phyloP scores from a whole-genome alignment of 2,113 vertebrate species.

The Puma concolor region DNA sequence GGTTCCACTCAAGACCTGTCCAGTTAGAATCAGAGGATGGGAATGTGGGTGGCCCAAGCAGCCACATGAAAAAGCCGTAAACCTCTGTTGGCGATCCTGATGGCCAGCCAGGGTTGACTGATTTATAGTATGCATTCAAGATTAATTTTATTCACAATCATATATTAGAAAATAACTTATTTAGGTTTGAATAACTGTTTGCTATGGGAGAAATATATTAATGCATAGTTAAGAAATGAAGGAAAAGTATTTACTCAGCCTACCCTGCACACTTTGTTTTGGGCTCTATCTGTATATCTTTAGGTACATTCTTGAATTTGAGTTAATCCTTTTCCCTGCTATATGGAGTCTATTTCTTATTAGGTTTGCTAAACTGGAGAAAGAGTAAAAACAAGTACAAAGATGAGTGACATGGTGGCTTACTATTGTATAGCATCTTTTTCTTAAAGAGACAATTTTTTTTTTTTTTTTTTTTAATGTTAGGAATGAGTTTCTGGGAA shows the following conservation, averaged over 20 bases:
- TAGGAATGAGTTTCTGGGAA: background rate
- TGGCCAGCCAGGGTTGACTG: background rate
- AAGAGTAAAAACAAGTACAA: background rate
- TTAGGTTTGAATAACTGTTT: background rate
- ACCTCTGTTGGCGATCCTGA: background rate
- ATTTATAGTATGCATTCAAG: background rate
- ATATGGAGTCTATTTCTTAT: background rate
- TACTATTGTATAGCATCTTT: background rate
- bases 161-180: background rate
- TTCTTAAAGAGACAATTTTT: background rate
- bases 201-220: background rate
- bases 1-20: background rate
- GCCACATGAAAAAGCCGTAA: background rate
- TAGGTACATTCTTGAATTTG: background rate
- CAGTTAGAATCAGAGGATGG: too few relatives aligned
- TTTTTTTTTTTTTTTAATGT: background rate
- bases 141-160: background rate
- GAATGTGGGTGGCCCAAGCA: background rate
- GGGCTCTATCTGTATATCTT: background rate
- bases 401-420: background rate
- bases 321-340: background rate
- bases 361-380: background rate
- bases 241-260: background rate
- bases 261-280: background rate
- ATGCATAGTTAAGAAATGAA: background rate